A percentile compares a stretch with the other conserved stretches of the same genome.
phyloP scores from a whole-genome alignment of 2,888 invertebrate species.

The Ctenicera cuprea region DNA sequence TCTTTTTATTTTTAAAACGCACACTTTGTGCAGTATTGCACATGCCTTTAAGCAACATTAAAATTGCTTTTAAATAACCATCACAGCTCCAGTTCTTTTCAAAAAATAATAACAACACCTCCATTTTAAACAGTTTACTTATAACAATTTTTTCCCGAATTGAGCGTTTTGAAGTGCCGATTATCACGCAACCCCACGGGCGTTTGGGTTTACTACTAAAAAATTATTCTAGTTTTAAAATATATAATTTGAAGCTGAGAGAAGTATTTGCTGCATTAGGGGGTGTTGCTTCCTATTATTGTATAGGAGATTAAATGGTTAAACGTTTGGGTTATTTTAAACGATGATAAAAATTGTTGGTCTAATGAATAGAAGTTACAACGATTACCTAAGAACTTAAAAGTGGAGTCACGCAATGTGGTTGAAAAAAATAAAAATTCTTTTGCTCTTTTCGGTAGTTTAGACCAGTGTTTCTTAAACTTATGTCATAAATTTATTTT shows the following conservation, averaged over 20 bases:
- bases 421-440: conserved; percentile 14
- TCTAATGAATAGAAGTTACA: conserved; percentile 29
- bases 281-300: conserved; percentile 25
- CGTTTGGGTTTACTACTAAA: conserved; percentile 32
- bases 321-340: conserved; percentile 23
- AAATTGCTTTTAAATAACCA: conserved; percentile 32
- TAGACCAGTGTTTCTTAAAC: neutral
- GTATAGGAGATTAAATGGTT: conserved; percentile 7
- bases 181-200: conserved; percentile 39
- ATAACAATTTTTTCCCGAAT: conserved; percentile 2
- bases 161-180: conserved; percentile 9
- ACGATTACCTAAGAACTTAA: conserved; percentile 18
- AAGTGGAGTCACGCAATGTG: conserved; percentile 19
- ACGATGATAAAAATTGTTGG: conserved; percentile 14
- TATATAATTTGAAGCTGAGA: conserved; percentile 37
- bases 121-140: neutral
- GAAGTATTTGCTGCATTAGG: conserved; percentile 12
- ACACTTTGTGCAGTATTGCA: conserved; percentile 28
- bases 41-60: conserved; percentile 1
- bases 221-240: conserved; percentile 36
- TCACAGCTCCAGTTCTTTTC: conserved; percentile 6
- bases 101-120: neutral
- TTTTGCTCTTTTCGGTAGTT: neutral
- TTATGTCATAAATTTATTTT: no score
- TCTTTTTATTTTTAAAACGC: conserved; percentile 2